A percentile compares a stretch with the other conserved stretches of the same genome.
Conservation (phyloP, 92 coral and sea anemone genomes). For the Umimayanthus chanpuru region DNA sequence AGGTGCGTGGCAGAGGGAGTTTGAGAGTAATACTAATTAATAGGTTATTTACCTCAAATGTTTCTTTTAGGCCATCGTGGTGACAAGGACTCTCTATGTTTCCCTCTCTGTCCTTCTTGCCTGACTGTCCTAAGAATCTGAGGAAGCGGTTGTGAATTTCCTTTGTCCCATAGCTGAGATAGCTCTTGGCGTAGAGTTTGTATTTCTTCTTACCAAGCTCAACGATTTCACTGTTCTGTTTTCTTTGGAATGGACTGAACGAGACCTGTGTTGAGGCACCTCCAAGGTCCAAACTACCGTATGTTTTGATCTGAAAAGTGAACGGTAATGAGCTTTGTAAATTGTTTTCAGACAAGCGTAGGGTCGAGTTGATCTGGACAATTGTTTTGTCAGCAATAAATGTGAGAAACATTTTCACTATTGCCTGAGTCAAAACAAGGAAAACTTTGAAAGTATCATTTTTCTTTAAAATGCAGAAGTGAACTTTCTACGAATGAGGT, state of each 20-base stretch:
- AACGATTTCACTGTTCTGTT: neutral
- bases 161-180: neutral
- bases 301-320: neutral
- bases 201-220: neutral
- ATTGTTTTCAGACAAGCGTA: neutral
- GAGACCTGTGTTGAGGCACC: conserved; percentile 47
- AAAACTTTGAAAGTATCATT: too few relatives aligned
- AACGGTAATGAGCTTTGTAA: neutral
- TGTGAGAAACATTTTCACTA: too few relatives aligned
- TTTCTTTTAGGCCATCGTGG: neutral
- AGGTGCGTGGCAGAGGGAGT: too few relatives aligned
- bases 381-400: too few relatives aligned
- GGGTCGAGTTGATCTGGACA: too few relatives aligned
- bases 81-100: neutral
- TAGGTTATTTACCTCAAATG: neutral
- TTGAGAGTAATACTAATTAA: too few relatives aligned
- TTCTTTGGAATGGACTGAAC: neutral
- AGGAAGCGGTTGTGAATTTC: neutral
- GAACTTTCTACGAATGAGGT: too few relatives aligned
- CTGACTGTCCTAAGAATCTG: neutral
- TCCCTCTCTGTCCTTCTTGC: neutral
- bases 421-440: too few relatives aligned
- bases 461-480: too few relatives aligned
- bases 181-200: neutral
- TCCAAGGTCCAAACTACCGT: conserved; percentile 50